Conservation (phyloP, 2,113 vertebrate species). For the Zapus hudsonius region DNA sequence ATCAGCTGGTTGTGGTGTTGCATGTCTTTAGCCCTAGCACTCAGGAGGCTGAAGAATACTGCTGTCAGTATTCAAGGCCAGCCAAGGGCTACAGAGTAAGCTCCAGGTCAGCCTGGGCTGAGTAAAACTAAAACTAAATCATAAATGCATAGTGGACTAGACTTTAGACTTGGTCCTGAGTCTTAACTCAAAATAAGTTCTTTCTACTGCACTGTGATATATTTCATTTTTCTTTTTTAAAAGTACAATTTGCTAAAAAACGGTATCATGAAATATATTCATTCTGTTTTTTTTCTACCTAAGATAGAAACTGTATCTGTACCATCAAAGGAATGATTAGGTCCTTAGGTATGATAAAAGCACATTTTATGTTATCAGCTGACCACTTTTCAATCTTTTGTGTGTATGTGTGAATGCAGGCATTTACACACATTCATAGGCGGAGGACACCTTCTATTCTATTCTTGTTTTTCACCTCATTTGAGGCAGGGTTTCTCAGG, state of each 20-base stretch:
- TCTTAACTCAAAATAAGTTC: constrained; percentile 17
- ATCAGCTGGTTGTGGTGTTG: too few species aligned
- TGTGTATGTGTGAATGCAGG: too few species aligned
- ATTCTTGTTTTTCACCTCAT: too few species aligned
- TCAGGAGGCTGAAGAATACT: too few species aligned
- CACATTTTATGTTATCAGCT: neutral
- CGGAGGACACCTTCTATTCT: too few species aligned
- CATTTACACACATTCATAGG: too few species aligned
- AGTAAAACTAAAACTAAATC: neutral
- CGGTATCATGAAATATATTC: neutral
- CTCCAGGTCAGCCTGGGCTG: too few species aligned
- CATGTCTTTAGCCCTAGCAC: too few species aligned
- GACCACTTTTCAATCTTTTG: neutral
- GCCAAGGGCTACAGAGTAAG: too few species aligned
- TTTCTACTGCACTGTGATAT: neutral
- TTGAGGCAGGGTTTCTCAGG: too few species aligned
- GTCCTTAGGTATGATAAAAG: neutral
- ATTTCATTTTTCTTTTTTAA: neutral
- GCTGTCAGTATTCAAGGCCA: too few species aligned
- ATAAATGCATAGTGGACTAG: constrained; percentile 33
- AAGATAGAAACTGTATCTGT: neutral
- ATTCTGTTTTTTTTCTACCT: neutral
- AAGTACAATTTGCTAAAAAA: neutral
- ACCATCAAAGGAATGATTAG: neutral
- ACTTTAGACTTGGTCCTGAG: constrained; percentile 1